A percentile compares a stretch with the other conserved stretches of the same genome.
Evolutionary conservation across 2,888 invertebrate species (phyloP).

Genomic region (Pristionchus japonicus): DNA sequence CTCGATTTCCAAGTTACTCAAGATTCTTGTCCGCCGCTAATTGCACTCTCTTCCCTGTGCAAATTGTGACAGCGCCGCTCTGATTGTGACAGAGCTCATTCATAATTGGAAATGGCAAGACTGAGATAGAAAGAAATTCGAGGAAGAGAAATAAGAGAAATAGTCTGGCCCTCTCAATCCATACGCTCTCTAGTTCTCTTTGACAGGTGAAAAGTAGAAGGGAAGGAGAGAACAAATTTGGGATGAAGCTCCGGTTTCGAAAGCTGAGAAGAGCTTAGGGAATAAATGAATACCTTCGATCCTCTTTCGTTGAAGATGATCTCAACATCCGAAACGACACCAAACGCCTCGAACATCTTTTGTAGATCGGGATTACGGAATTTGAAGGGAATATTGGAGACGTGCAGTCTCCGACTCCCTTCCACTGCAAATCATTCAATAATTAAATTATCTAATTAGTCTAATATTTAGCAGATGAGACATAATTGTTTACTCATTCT

Average conservation of each 20-base stretch:
- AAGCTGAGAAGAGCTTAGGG: neutral
- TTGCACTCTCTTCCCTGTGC: slow-evolving; percentile 26
- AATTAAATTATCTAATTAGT: neutral
- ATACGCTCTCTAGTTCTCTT: no score
- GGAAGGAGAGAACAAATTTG: no score
- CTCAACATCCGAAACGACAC: slow-evolving; percentile 98
- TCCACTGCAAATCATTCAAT: slow-evolving; percentile 8
- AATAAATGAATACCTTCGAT: slow-evolving; percentile 90
- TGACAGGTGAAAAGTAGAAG: no score
- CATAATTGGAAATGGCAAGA: slow-evolving; percentile 34
- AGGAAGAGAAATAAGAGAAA: neutral
- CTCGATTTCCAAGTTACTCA: slow-evolving; percentile 23
- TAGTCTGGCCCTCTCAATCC: no score
- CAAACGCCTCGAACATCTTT: slow-evolving; percentile 88
- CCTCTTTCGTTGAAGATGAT: slow-evolving; percentile 99
- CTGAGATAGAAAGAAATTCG: neutral
- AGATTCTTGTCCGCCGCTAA: neutral
- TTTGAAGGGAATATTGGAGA: slow-evolving; percentile 99
- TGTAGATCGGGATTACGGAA: slow-evolving; percentile 98
- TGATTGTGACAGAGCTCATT: slow-evolving; percentile 9
- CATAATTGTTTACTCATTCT: no score
- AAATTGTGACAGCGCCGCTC: neutral
- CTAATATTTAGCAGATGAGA: no score
- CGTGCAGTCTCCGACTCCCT: slow-evolving; percentile 87
- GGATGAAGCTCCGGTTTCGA: neutral